Evolutionary conservation across 2,797 vertebrate genomes (phyloP).

Genomic region (Artibeus jamaicensis): DNA sequence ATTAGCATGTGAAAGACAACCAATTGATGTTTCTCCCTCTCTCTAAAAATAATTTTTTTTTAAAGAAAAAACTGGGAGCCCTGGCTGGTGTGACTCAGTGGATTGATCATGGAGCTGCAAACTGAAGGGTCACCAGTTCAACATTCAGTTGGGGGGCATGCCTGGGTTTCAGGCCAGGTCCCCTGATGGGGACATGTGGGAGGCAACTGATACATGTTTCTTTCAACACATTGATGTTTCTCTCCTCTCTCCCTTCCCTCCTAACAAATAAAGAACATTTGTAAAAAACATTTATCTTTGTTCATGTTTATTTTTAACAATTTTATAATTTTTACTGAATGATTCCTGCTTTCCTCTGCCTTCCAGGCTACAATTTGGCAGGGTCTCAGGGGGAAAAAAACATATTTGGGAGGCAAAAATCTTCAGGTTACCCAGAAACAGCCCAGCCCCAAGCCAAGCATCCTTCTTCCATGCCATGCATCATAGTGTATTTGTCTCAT

Average conservation of each 20-base stretch:
- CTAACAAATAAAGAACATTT: not conserved
- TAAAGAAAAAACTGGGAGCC: too few relatives aligned
- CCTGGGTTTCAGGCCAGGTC: not conserved
- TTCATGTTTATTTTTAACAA: not conserved
- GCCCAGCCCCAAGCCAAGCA: not conserved
- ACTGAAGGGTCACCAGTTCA: not conserved
- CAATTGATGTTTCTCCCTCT: not conserved
- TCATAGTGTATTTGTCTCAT: not conserved
- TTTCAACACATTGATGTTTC: not conserved
- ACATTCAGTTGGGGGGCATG: not conserved
- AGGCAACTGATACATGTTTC: not conserved
- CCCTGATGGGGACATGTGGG: too few relatives aligned
- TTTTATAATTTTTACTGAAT: not conserved
- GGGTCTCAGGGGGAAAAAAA: not conserved
- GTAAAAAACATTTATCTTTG: not conserved
- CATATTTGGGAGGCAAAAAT: not conserved
- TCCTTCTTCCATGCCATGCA: not conserved
- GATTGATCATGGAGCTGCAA: not conserved
- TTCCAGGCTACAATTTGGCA: not conserved
- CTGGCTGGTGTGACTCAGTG: not conserved
- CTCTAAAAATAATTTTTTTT: not conserved
- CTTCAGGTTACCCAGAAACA: not conserved
- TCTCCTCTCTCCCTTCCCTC: too few relatives aligned
- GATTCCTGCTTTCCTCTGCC: not conserved
- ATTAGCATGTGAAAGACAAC: not conserved